These are phyloP conservation scores for Panzeria rudis DNA, from an alignment of 2,888 invertebrate genomes.

Conservation along the genomic window DNA sequence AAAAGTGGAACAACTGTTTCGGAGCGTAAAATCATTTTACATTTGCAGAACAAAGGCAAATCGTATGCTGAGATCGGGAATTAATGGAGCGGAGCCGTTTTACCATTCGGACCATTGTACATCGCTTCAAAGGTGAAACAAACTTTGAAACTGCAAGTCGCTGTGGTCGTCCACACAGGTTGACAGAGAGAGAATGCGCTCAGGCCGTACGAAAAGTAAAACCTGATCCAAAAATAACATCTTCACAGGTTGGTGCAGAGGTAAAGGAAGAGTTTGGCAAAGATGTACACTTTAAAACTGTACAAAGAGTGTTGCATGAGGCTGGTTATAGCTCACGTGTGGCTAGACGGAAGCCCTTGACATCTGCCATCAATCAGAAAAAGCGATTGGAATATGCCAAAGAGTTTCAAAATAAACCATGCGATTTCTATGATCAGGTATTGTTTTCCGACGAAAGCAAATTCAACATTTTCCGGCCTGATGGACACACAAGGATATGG, in stretches of 20 bases:
- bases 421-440: conserved; percentile 2
- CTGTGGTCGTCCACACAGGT: background rate
- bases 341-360: conserved; percentile 34
- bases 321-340: conserved; percentile 25
- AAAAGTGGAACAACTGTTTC: background rate
- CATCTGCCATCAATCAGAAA: conserved; percentile 18
- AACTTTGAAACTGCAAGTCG: conserved; percentile 1
- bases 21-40: conserved; percentile 2
- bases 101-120: no score
- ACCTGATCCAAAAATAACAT: no score
- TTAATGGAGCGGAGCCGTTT: no score
- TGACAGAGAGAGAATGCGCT: background rate
- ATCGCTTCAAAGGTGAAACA: no score
- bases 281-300: conserved; percentile 23
- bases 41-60: conserved; percentile 17
- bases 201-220: background rate
- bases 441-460: no score
- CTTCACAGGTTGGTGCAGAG: no score
- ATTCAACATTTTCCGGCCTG: background rate
- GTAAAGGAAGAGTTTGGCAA: conserved; percentile 36
- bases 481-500: conserved; percentile 11
- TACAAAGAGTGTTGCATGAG: conserved; percentile 13
- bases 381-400: conserved; percentile 23
- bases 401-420: conserved; percentile 16
- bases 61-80: conserved; percentile 10